Conservation (phyloP, 2,888 invertebrate genomes). For the Melanophora roralis region DNA sequence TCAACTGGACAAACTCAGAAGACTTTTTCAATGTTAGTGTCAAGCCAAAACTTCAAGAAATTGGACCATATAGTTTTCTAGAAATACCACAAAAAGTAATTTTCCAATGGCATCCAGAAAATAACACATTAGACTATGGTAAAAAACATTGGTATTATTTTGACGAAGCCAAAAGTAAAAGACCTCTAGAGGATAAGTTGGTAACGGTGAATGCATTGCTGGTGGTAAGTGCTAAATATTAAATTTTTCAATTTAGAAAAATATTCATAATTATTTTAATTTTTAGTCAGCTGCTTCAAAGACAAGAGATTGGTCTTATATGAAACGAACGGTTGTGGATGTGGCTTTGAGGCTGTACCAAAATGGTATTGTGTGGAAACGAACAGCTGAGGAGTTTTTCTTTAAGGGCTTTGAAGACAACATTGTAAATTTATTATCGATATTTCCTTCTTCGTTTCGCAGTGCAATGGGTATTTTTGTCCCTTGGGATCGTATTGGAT, state of each 20-base stretch:
- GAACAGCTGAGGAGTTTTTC: conserved; percentile 82
- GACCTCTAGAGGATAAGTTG: conserved; percentile 65
- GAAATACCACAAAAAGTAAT: conserved; percentile 84
- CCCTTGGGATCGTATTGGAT: conserved; percentile 87
- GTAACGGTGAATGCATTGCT: conserved; percentile 67
- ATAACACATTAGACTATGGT: conserved; percentile 85
- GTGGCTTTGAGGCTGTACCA: conserved; percentile 79
- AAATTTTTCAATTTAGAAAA: too few species aligned
- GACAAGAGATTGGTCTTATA: conserved; percentile 64
- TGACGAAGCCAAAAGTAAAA: conserved; percentile 63
- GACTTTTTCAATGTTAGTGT: conserved; percentile 78
- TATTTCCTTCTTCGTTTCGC: conserved; percentile 78
- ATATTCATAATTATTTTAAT: not conserved
- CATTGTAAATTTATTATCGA: conserved; percentile 81
- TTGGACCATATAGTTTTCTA: conserved; percentile 82
- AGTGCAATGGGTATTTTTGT: conserved; percentile 77
- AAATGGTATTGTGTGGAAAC: conserved; percentile 80
- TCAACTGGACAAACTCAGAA: conserved; percentile 88
- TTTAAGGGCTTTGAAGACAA: conserved; percentile 89
- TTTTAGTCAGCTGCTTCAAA: conserved; percentile 59
- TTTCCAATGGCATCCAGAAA: conserved; percentile 83
- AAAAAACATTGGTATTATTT: conserved; percentile 84
- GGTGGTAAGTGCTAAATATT: conserved; percentile 63
- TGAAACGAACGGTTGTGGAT: conserved; percentile 76
- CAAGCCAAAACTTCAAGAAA: conserved; percentile 79